Conservation (phyloP, 2,113 vertebrate genomes). For the Takifugu bimaculatus region DNA sequence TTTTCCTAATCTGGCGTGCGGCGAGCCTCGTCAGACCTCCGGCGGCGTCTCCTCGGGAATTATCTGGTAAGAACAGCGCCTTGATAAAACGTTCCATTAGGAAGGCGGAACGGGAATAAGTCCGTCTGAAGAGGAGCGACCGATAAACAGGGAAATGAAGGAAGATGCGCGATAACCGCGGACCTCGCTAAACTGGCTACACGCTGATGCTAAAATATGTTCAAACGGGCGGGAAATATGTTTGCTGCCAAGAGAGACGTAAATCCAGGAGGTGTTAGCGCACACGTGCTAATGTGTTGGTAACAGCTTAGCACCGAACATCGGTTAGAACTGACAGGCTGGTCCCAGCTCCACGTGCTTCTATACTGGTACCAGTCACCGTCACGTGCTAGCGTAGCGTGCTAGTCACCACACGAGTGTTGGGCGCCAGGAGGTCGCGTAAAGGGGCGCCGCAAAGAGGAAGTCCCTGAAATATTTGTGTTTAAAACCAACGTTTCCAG, state of each 20-base stretch:
- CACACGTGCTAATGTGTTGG: slow-evolving; percentile 43
- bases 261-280: slow-evolving; percentile 12
- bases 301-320: slow-evolving; percentile 25
- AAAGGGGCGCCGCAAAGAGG: too few relatives aligned
- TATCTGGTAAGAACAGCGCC: slow-evolving; percentile 63
- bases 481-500: too few relatives aligned
- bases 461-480: too few relatives aligned
- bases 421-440: too few relatives aligned
- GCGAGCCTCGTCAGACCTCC: slow-evolving; percentile 45
- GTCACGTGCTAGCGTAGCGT: too few relatives aligned
- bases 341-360: too few relatives aligned
- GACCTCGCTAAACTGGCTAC: slow-evolving; percentile 33
- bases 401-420: too few relatives aligned
- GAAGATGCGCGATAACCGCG: slow-evolving; percentile 35
- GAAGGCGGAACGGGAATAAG: slow-evolving; percentile 47
- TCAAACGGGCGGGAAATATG: slow-evolving; percentile 42
- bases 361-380: too few relatives aligned
- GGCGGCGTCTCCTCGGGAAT: slow-evolving; percentile 48
- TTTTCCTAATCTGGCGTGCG: slow-evolving; percentile 66
- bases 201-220: slow-evolving; percentile 40
- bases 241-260: slow-evolving; percentile 47
- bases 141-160: slow-evolving; percentile 61
- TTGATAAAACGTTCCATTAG: slow-evolving; percentile 50
- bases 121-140: slow-evolving; percentile 46
- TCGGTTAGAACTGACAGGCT: too few relatives aligned